A percentile compares a stretch with the other conserved stretches of the same genome.
These are phyloP conservation scores for Acomys russatus DNA, from an alignment of 2,797 vertebrate species.

Conservation along the genomic window DNA sequence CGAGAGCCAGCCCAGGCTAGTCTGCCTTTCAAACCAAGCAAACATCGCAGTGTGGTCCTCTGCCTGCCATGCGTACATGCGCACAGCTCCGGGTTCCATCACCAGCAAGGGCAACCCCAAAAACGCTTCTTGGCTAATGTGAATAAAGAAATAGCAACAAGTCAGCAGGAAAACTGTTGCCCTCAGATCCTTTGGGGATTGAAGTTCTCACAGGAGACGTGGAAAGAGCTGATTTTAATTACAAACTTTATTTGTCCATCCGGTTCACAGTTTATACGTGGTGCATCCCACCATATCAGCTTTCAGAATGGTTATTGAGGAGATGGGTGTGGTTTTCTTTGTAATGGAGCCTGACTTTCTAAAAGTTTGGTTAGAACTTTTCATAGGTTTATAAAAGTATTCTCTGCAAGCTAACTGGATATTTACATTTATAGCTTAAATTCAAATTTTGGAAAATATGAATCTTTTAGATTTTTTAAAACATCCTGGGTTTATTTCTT, in stretches of 20 bases:
- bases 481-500: constrained; percentile 65
- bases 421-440: constrained; percentile 90
- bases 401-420: constrained; percentile 88
- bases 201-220: constrained; percentile 85
- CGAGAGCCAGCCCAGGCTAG: not conserved
- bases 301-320: constrained; percentile 89
- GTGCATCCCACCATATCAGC: constrained; percentile 85
- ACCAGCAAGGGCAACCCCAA: not conserved
- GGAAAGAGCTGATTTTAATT: constrained; percentile 87
- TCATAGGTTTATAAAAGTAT: constrained; percentile 88
- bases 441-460: constrained; percentile 83
- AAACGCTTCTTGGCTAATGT: constrained; percentile 20
- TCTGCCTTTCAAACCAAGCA: not conserved
- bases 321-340: constrained; percentile 85
- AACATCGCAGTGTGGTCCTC: not conserved
- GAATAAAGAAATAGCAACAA: constrained; percentile 6
- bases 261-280: constrained; percentile 91
- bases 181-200: constrained; percentile 36
- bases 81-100: not conserved
- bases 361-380: constrained; percentile 87
- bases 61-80: not conserved
- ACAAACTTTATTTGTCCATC: constrained; percentile 92
- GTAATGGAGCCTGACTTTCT: constrained; percentile 87
- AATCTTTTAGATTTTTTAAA: constrained; percentile 62
- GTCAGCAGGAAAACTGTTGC: constrained; percentile 67